These are phyloP conservation scores for Epinephelus lanceolatus DNA, from an alignment of 2,113 vertebrate genomes.

Conservation along the genomic window DNA sequence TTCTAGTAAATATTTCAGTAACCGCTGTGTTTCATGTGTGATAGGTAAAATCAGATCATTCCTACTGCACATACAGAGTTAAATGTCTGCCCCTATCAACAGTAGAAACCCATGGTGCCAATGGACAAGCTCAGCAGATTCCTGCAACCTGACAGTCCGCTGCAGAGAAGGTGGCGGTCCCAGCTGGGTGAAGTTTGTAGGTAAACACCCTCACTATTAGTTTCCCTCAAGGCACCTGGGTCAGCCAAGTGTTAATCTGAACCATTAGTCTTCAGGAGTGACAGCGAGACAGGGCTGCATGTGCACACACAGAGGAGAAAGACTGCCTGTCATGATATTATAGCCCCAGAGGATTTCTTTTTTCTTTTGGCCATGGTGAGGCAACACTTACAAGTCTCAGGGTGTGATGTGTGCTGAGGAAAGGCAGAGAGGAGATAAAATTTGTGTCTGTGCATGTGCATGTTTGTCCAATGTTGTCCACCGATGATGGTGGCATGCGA, in stretches of 20 bases:
- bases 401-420: conserved; percentile 9
- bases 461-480: conserved; percentile 37
- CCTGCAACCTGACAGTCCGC: conserved; percentile 7
- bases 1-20: conserved; percentile 2
- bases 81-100: conserved; percentile 21
- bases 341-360: conserved; percentile 38
- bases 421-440: conserved; percentile 14
- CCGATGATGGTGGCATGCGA: conserved; percentile 30
- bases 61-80: conserved; percentile 5
- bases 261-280: conserved; percentile 71
- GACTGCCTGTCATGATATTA: conserved; percentile 44
- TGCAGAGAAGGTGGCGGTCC: conserved; percentile 52
- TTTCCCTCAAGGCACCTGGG: conserved; percentile 68
- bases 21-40: not conserved
- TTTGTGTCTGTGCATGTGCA: conserved; percentile 44
- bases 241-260: conserved; percentile 80
- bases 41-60: not conserved
- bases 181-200: conserved; percentile 70
- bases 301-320: conserved; percentile 47
- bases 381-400: conserved; percentile 24
- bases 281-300: conserved; percentile 55
- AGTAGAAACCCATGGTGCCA: conserved; percentile 8
- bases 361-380: conserved; percentile 45
- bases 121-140: conserved; percentile 54
- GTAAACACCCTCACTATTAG: conserved; percentile 64